Base-by-base conservation (phyloP, 1,140 invertebrate species). In the Geopemphigus sp. region DNA sequence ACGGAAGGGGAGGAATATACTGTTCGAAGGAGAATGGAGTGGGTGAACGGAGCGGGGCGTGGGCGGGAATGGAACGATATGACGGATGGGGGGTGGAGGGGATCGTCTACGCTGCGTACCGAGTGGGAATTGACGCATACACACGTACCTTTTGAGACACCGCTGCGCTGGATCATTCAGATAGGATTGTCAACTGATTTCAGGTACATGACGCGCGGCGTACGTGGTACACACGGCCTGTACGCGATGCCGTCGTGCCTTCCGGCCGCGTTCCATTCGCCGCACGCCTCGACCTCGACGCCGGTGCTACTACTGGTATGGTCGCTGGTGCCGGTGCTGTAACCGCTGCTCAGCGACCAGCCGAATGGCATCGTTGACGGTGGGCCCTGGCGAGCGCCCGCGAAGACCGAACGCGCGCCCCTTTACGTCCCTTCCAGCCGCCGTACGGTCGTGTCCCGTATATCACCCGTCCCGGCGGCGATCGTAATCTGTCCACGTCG, bases 151-250 rank as follows among this genome's bases (percentile, higher is more conserved):
- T 61, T 78, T 61, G 74, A 61, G 74, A 78, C 74, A 19, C 57
- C 74, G 54, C 74, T 78, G 74, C 54, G n/a, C 32, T 78, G 74
- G 74, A 61, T 63, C 74, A 78, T 78, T 78, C 74, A 78, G 24
- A 78, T 78, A 47, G 74, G 74, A 78, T 78, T 78, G 74, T 78
- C 74, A 78, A 78, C 74, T 78, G 74, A 78, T 78, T 63, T 78
- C 74, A 78, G 74, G 74, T 78, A 78, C 74, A 78, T 78, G 57
- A 63, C 74, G 57, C 50, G 74, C 74, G 57, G 74, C 74, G 57
- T 78, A 78, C 74, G 74, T 61, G 57, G 56, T 61, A 78, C 54
- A 63, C 74, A 78, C 74, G 74, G 74, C 22, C 56, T 32, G 57
- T 76, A 59, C 72, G 74, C 22, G 57, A 63, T 24, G 24, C 39